Evolutionary conservation across 2,888 invertebrate species (phyloP).

Genomic region (Andrena flavipes): DNA sequence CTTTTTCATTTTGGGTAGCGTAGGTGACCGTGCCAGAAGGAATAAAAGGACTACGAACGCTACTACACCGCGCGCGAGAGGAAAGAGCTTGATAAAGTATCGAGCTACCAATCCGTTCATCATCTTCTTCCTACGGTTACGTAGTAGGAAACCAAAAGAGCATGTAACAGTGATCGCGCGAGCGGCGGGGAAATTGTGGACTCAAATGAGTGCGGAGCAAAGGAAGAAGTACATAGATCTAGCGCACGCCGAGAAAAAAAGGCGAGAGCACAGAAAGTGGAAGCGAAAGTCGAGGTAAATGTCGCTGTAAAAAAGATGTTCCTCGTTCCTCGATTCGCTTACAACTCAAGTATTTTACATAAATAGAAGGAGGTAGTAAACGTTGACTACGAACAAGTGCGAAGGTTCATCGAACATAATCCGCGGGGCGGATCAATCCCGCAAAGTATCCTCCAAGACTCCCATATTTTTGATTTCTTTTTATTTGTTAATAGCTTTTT

Average conservation of each 20-base stretch:
- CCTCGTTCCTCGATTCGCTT: background rate
- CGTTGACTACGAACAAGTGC: background rate
- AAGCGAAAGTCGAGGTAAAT: constrained; percentile 63
- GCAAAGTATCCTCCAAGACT: constrained; percentile 3
- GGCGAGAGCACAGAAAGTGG: constrained; percentile 69
- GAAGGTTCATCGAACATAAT: no score
- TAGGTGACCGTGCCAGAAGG: constrained; percentile 61
- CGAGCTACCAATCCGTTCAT: constrained; percentile 80
- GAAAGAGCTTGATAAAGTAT: constrained; percentile 16
- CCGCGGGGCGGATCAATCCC: no score
- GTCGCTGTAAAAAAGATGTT: no score
- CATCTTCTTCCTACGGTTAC: constrained; percentile 78
- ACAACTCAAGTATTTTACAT: background rate
- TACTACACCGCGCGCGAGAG: background rate
- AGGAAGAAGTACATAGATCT: constrained; percentile 80
- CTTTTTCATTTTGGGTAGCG: constrained; percentile 71
- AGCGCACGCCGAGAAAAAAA: constrained; percentile 78
- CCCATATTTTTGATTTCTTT: constrained; percentile 81
- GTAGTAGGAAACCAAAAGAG: constrained; percentile 75
- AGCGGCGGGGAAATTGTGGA: constrained; percentile 80
- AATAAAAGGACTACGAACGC: constrained; percentile 11
- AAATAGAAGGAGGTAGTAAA: constrained; percentile 11
- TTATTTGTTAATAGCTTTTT: constrained; percentile 85
- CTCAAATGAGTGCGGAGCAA: constrained; percentile 75
- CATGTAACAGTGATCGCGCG: constrained; percentile 78